Evolutionary conservation across 1,140 invertebrate genomes (phyloP), one percentile per base, ranked within the genome.

Genomic region (Coptotermes formosanus): DNA sequence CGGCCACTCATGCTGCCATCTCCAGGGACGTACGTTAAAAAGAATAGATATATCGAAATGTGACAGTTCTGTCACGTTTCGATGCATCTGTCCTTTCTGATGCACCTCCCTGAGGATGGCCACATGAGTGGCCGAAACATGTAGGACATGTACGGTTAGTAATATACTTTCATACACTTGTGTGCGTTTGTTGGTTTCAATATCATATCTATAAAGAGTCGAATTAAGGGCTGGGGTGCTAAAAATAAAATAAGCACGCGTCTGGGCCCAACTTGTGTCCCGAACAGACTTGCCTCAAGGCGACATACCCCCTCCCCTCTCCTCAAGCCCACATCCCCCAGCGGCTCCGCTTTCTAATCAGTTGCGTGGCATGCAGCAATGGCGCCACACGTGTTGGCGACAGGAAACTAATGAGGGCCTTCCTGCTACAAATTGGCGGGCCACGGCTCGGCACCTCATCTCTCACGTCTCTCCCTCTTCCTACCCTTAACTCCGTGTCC

Each of bases 391-490:
- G 86, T 86, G 86, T 83, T 55, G 82, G 82, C 82, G 86, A 86
- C 86, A 86, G 75, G 44, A 75, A 86, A 86, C 86, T 86, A 84
- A 86, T 84, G 86, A 86, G 82, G 52, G 55, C 86, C 86, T 86
- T 84, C 86, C 82, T 83, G 86, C 86, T 86, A 86, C 86, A 86
- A 86, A 86, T 86, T 86, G 86, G 82, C 81, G 83, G n/a, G 82
- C 21, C 86, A 38, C 45, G 30, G 45, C 45, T 43, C 44, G 83
- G 43, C 64, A 75, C 64, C 64, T 75, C 64, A 75, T 75, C 64
- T 75, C 64, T 75, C 64, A 75, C 64, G 4, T 55, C 85, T 30
- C 85, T 48, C 69, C 85, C 85, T 43, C 52, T 55, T 45, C 85
- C 69, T 64, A 38, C 38, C 85, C 69, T 85, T 81, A 75, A 7